Base-by-base conservation (phyloP, 92 coral and sea anemone genomes). In the Zoanthus sansibaricus region DNA sequence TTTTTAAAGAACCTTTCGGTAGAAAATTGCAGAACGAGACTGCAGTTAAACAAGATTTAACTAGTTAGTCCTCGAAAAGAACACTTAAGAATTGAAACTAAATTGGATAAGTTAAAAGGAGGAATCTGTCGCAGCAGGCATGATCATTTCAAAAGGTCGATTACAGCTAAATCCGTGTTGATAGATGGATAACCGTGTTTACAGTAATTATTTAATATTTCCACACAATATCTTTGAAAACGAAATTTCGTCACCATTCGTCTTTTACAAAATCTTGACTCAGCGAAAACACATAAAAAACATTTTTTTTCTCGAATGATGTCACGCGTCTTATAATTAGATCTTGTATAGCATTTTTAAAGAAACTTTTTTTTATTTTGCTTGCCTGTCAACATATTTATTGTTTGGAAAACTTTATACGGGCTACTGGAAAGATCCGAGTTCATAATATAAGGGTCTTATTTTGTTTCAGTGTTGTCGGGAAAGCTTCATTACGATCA, bases 161-260 rank as follows among this genome's bases (percentile, higher is more conserved):
- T 80, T 80, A 80, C 61, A 15, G 14, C 59, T 32, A 66, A 80
- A 80, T 80, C 85, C 6, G 45, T 33, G 85, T 21, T 80, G 85
- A 80, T 44, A 20, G 85, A 80, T 80, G 46, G 25, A 80, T 80
- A 80, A 66, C 85, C 25, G 25, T 32, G 73, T 80, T 48, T 80
- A 80, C 20, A 4, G 37, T 14, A 9, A 5, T 12, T n/a, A 32
- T 42, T 42, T 59, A 64, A 45, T 64, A 32, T 61, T 67, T 80
- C 32, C 42, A 67, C 6, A 61, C 58, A 72, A 37, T 49, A 74
- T 66, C 54, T 17, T 55, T 18, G 66, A 80, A 80, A 80, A 72
- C 56, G 59, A 66, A 37, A 62, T 80, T 80, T 80, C 85, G 75
- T 80, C 75, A 55, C 85, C 56, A 80, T 80, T 80, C 47, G 75